Evolutionary conservation across 2,888 invertebrate genomes (phyloP).

Genomic region (Endomychus coccineus): DNA sequence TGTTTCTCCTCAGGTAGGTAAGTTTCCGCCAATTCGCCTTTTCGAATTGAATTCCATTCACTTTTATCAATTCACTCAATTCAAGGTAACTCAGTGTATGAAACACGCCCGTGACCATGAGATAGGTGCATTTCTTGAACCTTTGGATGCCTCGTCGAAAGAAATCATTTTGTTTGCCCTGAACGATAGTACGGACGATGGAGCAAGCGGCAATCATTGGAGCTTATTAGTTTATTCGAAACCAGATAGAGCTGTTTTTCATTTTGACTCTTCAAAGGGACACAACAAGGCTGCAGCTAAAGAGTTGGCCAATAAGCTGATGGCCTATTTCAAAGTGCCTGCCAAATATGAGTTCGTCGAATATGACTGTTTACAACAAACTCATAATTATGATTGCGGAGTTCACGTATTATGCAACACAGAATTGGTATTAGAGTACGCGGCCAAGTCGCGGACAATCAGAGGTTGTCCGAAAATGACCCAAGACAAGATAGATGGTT

Average conservation of each 20-base stretch:
- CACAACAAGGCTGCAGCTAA: slow-evolving; percentile 60
- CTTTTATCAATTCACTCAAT: no score
- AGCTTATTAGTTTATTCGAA: slow-evolving; percentile 65
- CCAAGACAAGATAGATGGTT: slow-evolving; percentile 2
- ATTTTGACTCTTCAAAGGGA: slow-evolving; percentile 70
- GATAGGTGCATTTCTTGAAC: slow-evolving; percentile 62
- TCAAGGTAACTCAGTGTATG: slow-evolving; percentile 73
- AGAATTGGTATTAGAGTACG: slow-evolving; percentile 48
- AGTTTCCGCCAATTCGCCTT: no score
- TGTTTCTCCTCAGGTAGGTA: slow-evolving; percentile 61
- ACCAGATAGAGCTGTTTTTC: slow-evolving; percentile 65
- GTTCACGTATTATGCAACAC: slow-evolving; percentile 80
- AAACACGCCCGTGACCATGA: slow-evolving; percentile 69
- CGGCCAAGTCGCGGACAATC: slow-evolving; percentile 9
- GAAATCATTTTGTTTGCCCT: slow-evolving; percentile 79
- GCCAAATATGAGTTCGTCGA: slow-evolving; percentile 47
- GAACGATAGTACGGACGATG: slow-evolving; percentile 77
- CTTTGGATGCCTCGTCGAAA: slow-evolving; percentile 52
- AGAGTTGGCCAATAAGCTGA: slow-evolving; percentile 56
- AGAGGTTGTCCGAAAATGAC: slow-evolving; percentile 9
- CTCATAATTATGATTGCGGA: slow-evolving; percentile 87
- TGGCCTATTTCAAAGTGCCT: slow-evolving; percentile 50
- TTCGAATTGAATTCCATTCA: no score
- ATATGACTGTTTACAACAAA: slow-evolving; percentile 65
- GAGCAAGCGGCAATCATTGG: slow-evolving; percentile 80